Evolutionary conservation across 2,888 invertebrate species (phyloP).

Genomic region (Tinea semifulvella): DNA sequence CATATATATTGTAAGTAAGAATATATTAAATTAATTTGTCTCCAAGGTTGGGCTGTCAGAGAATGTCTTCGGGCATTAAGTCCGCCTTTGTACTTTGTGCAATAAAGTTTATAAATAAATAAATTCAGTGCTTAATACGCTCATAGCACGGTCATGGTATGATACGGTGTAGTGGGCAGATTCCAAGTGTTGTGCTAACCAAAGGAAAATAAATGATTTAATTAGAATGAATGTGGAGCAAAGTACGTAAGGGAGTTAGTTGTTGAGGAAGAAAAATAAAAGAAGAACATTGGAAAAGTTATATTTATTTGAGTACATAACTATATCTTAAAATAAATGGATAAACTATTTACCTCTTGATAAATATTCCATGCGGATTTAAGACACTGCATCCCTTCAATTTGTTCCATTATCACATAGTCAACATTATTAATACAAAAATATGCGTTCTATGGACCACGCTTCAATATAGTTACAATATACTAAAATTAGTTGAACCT

Average conservation of each 20-base stretch:
- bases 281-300: slow-evolving; percentile 53
- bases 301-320: slow-evolving; percentile 69
- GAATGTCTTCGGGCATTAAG: too few relatives aligned
- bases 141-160: too few relatives aligned
- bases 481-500: neutral
- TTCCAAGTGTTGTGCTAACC: too few relatives aligned
- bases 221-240: too few relatives aligned
- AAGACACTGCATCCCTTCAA: slow-evolving; percentile 44
- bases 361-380: slow-evolving; percentile 58
- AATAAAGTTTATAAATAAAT: too few relatives aligned
- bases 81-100: too few relatives aligned
- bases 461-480: neutral
- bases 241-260: neutral
- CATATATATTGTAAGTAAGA: too few relatives aligned
- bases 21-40: too few relatives aligned
- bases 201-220: too few relatives aligned
- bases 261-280: slow-evolving; percentile 19
- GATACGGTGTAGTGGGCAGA: too few relatives aligned
- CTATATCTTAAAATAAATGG: slow-evolving; percentile 66
- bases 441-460: slow-evolving; percentile 7
- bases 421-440: slow-evolving; percentile 16
- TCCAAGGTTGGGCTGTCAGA: too few relatives aligned
- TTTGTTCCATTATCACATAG: slow-evolving; percentile 51
- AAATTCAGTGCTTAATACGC: too few relatives aligned
- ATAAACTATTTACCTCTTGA: slow-evolving; percentile 62